Conservation (phyloP, 2,888 invertebrate species). For the Nomada flava region DNA sequence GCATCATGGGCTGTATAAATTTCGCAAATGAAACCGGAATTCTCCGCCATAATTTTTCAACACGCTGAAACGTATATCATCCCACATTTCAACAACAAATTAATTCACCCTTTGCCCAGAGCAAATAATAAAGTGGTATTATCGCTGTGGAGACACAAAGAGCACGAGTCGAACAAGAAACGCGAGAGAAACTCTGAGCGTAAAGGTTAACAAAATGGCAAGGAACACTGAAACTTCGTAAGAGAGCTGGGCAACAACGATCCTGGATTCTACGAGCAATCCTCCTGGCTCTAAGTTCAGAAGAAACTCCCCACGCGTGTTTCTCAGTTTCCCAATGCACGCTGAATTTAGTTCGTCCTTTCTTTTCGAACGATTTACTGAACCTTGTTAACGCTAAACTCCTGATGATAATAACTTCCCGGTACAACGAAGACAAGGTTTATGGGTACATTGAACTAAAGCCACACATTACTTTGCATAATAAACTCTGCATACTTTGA, state of each 20-base stretch:
- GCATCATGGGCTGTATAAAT: conserved; percentile 12
- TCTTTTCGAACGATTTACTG: not conserved
- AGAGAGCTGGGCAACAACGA: conserved; percentile 11
- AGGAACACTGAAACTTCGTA: conserved; percentile 26
- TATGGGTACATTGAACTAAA: not conserved
- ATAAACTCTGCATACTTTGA: not conserved
- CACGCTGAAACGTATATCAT: not conserved
- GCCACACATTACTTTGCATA: not conserved
- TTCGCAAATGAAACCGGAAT: not conserved
- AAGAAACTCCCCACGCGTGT: conserved; percentile 4
- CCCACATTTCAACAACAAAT: too few species aligned
- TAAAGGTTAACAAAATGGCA: conserved; percentile 38
- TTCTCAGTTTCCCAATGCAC: not conserved
- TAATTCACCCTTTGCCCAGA: not conserved
- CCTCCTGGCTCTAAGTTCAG: not conserved
- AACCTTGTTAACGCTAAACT: conserved; percentile 1
- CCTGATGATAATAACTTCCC: not conserved
- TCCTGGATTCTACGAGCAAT: conserved; percentile 24
- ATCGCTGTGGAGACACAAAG: not conserved
- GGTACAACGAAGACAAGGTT: not conserved
- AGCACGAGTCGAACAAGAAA: not conserved
- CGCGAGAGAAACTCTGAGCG: not conserved
- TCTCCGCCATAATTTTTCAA: not conserved
- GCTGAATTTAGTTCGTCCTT: conserved; percentile 9
- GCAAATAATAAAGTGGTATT: not conserved